Base-by-base conservation (phyloP, 2,797 vertebrate species). In the Oophaga sylvatica region DNA sequence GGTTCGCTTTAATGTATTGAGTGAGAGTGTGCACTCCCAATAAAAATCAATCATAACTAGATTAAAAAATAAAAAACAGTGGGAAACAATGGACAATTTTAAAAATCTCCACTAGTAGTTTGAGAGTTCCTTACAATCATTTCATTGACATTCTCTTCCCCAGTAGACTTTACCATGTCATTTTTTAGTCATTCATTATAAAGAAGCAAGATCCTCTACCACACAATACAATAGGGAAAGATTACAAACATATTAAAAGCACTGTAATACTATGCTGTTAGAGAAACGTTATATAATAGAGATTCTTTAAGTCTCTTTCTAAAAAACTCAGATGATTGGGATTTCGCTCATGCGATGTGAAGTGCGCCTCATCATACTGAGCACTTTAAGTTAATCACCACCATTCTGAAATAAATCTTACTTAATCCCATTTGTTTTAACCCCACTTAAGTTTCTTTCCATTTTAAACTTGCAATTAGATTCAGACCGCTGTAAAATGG, bases 181-280 rank as follows among this genome's bases (percentile, higher is more conserved):
- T 41, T 53, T 76, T 11, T 48, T 19, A 53, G 53, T 76, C 45
- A 48, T 76, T 76, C 22, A 76, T 76, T 76, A 76, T 53, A 76
- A 53, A 48, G 71, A 29, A 45, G 68, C 29, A 35, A 71, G 41
- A 75, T 22, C 29, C 35, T 70, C 29, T 63, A 20, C 62, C 16
- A 35, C 29, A 35, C 70, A 71, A 41, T 71, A 20, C 70, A 71
- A 71, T 41, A 41, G 31, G 70, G 70, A 71, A 71, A 71, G 35
- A 41, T 9, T 2, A 8, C 31, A 76, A 26, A 53, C 45, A n/a
- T 13, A 76, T 53, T 76, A 53, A 76, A 53, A 53, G 45, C 20
- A 53, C 15, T 75, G 35, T 48, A 71, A 26, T 41, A 76, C 22
- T 76, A 48, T 22, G 20, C 26, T 53, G 73, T 53, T 3, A 76